Percentiles rank a stretch among this genome's conserved stretches.
Conservation (phyloP, 2,888 invertebrate genomes). For the Diarsia mendica region DNA sequence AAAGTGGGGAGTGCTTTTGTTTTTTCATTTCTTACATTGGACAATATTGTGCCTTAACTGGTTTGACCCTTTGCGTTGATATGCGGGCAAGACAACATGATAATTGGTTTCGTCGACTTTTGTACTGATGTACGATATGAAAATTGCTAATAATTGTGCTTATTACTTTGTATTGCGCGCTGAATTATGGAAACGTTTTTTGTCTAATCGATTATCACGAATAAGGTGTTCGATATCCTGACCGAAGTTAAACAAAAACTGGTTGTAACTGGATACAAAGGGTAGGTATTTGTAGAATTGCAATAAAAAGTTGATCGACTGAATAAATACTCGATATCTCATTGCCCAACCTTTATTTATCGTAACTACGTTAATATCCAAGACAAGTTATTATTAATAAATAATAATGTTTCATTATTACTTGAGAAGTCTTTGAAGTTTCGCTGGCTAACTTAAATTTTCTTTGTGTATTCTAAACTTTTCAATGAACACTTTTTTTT, state of each 20-base stretch:
- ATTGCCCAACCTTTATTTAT: not conserved
- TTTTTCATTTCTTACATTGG: conserved; percentile 82
- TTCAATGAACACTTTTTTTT: not conserved
- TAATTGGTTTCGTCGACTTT: conserved; percentile 80
- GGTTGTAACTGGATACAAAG: conserved; percentile 56
- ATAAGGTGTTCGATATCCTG: conserved; percentile 44
- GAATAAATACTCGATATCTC: conserved; percentile 21
- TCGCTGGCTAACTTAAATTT: not conserved
- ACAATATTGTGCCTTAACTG: conserved; percentile 86
- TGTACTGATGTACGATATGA: conserved; percentile 70
- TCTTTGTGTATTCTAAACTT: not conserved
- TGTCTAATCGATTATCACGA: conserved; percentile 50
- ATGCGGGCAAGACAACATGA: conserved; percentile 85
- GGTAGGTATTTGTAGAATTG: conserved; percentile 47
- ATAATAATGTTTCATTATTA: not conserved
- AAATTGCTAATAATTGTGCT: conserved; percentile 70
- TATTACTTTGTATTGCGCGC: conserved; percentile 53
- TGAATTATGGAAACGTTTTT: conserved; percentile 57
- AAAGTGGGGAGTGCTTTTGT: conserved; percentile 84
- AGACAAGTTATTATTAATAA: not conserved
- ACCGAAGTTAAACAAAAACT: conserved; percentile 46
- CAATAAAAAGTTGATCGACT: conserved; percentile 31
- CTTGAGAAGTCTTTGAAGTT: too few relatives aligned
- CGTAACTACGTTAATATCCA: not conserved
- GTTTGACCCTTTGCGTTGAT: conserved; percentile 82